Percentiles rank a stretch among this genome's conserved stretches.
phyloP scores from a whole-genome alignment of 2,888 invertebrate genomes.

The Augochlorella aurata region DNA sequence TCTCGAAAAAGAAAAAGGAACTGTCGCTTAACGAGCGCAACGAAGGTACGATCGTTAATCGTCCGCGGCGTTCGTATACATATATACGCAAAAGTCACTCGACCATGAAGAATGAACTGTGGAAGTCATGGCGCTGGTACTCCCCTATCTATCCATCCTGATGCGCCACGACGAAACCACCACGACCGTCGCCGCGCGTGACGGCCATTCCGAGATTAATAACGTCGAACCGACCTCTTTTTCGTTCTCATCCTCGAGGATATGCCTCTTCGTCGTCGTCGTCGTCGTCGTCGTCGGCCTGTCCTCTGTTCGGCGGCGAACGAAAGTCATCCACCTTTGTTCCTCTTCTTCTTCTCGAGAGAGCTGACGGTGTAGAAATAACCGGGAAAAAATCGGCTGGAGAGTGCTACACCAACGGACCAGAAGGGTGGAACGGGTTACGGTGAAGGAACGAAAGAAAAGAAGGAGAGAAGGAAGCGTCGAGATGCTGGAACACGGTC shows the following conservation, averaged over 20 bases:
- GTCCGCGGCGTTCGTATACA: constrained; percentile 53
- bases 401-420: not conserved
- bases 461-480: constrained; percentile 43
- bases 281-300: not conserved
- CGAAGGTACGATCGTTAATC: constrained; percentile 66
- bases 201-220: constrained; percentile 65
- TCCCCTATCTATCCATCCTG: constrained; percentile 59
- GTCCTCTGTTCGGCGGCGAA: constrained; percentile 11
- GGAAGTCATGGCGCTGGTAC: constrained; percentile 38
- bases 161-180: constrained; percentile 47
- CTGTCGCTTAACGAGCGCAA: constrained; percentile 68
- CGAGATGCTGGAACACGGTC: constrained; percentile 55
- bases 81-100: constrained; percentile 61
- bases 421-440: constrained; percentile 13
- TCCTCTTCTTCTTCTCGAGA: not conserved
- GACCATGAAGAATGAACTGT: constrained; percentile 69
- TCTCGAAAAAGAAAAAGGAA: constrained; percentile 48
- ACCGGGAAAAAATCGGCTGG: constrained; percentile 8
- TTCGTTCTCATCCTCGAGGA: constrained; percentile 12
- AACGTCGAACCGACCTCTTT: constrained; percentile 54
- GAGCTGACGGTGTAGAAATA: constrained; percentile 15
- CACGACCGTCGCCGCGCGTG: constrained; percentile 54
- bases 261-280: constrained; percentile 1
- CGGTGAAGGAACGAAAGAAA: not conserved
- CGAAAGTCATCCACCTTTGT: constrained; percentile 44